These are phyloP conservation scores for Hemaris fuciformis DNA, from an alignment of 2,888 invertebrate genomes.

Conservation along the genomic window DNA sequence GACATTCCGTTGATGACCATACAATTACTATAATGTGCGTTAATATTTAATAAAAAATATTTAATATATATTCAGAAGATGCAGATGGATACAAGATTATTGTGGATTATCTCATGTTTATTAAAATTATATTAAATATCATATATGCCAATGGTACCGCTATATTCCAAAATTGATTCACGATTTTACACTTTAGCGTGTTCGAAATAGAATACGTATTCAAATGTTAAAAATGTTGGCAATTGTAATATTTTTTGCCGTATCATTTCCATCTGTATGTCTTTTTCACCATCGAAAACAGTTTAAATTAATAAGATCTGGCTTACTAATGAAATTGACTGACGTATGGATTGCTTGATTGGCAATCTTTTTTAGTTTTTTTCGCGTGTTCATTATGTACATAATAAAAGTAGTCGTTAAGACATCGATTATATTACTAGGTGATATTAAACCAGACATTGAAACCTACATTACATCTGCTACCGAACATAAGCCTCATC, in stretches of 20 bases:
- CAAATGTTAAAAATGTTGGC: neutral
- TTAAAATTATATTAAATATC: neutral
- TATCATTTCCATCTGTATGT: neutral
- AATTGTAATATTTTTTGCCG: neutral
- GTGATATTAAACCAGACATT: no score
- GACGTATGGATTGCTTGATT: neutral
- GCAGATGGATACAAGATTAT: neutral
- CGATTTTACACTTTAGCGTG: neutral
- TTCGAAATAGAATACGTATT: neutral
- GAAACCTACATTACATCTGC: no score
- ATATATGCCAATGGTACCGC: neutral
- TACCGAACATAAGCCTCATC: no score
- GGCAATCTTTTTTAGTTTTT: neutral
- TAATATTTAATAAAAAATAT: conserved; percentile 6
- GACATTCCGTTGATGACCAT: conserved; percentile 15
- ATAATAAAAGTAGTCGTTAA: neutral
- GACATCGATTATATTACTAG: no score
- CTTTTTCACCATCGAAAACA: neutral
- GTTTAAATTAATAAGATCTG: neutral
- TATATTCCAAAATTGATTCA: neutral
- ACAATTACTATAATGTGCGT: conserved; percentile 13
- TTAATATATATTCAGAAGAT: neutral
- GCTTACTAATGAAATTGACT: neutral
- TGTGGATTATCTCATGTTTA: neutral
- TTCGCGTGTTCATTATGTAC: neutral